A percentile compares a stretch with the other conserved stretches of the same genome.
These are phyloP conservation scores for Zaprionus ghesquierei DNA, from an alignment of 1,140 invertebrate species.

Conservation along the genomic window DNA sequence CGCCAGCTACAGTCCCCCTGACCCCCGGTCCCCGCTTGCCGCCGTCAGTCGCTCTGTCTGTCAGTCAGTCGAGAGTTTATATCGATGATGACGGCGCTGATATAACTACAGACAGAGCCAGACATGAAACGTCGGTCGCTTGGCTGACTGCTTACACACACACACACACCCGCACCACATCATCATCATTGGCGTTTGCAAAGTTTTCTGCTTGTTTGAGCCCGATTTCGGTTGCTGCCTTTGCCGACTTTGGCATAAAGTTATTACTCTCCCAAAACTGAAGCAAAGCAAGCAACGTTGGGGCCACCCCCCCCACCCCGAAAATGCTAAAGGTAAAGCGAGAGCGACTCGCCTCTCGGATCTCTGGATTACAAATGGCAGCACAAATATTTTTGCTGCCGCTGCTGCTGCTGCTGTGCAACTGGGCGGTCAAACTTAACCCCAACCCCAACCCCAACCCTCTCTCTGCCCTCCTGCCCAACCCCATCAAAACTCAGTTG, in stretches of 20 bases:
- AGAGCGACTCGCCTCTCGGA: slow-evolving; percentile 36
- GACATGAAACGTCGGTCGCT: slow-evolving; percentile 41
- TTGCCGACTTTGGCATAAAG: slow-evolving; percentile 53
- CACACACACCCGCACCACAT: slow-evolving; percentile 10
- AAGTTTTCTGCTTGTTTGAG: slow-evolving; percentile 65
- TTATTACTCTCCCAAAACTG: slow-evolving; percentile 47
- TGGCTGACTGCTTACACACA: slow-evolving; percentile 14
- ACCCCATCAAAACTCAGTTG: neutral
- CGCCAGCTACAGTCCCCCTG: slow-evolving; percentile 1
- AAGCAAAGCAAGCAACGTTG: too few relatives aligned
- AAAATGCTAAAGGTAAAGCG: too few relatives aligned
- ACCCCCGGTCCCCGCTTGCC: neutral
- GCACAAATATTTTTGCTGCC: slow-evolving; percentile 56
- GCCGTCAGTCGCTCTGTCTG: slow-evolving; percentile 14
- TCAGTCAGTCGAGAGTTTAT: slow-evolving; percentile 65
- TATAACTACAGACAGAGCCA: slow-evolving; percentile 60
- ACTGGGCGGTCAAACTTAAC: slow-evolving; percentile 8
- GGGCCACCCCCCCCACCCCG: too few relatives aligned
- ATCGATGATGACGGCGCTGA: slow-evolving; percentile 77
- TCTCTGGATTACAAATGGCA: slow-evolving; percentile 60
- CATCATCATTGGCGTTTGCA: slow-evolving; percentile 63
- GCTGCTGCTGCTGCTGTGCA: too few relatives aligned
- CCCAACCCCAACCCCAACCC: neutral
- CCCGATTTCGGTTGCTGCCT: slow-evolving; percentile 66
- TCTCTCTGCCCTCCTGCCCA: too few relatives aligned